Evolutionary conservation across 2,797 vertebrate species (phyloP).

Genomic region (Poecilia velifera): DNA sequence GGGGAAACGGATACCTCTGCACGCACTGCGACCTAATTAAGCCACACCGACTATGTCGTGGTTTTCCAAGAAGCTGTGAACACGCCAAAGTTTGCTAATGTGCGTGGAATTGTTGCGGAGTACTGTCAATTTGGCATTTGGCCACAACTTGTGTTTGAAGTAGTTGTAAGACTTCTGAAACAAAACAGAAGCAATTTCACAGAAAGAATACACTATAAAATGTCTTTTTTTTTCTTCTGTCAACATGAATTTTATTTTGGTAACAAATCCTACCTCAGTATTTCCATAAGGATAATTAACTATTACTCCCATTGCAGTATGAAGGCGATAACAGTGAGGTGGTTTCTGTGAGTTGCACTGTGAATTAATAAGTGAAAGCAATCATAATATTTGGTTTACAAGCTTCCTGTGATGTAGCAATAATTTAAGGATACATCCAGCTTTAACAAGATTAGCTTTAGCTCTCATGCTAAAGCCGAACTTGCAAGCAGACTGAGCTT

Average conservation of each 20-base stretch:
- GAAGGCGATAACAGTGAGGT: neutral
- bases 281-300: neutral
- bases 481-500: neutral
- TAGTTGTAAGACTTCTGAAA: neutral
- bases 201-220: neutral
- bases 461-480: neutral
- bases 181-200: neutral
- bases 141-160: neutral
- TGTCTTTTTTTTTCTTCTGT: rapidly evolving
- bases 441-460: neutral
- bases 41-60: slow-evolving; percentile 34
- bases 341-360: neutral
- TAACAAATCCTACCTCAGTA: neutral
- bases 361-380: neutral
- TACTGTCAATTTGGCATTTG: slow-evolving; percentile 7
- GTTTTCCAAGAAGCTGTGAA: slow-evolving; percentile 24
- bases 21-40: slow-evolving; percentile 68
- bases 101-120: neutral
- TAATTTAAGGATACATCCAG: neutral
- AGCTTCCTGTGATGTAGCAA: neutral
- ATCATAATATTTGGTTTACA: neutral
- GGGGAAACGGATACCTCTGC: slow-evolving; percentile 64
- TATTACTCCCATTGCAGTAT: neutral
- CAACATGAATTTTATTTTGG: neutral
- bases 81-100: slow-evolving; percentile 21